Percentiles rank a stretch among this genome's conserved stretches.
Evolutionary conservation across 2,888 invertebrate genomes (phyloP).

Genomic region (Cerceris rybyensis): DNA sequence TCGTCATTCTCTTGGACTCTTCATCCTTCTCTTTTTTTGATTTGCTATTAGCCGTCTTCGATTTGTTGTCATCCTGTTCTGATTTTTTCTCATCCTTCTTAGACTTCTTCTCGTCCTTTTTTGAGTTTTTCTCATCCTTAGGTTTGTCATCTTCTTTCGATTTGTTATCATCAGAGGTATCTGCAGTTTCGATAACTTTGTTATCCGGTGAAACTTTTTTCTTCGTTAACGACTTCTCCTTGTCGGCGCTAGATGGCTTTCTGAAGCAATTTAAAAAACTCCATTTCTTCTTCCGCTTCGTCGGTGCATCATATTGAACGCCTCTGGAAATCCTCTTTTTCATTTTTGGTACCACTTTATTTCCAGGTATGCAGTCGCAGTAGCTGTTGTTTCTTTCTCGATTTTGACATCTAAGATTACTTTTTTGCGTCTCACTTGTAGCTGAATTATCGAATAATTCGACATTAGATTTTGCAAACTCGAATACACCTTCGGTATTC

Average conservation of each 20-base stretch:
- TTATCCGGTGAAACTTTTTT: constrained; percentile 9
- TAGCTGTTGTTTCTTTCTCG: not conserved
- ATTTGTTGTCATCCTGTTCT: not conserved
- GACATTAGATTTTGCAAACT: too few relatives aligned
- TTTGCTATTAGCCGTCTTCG: not conserved
- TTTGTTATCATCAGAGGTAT: not conserved
- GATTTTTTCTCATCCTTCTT: not conserved
- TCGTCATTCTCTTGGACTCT: too few relatives aligned
- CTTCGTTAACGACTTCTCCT: not conserved
- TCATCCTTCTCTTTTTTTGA: too few relatives aligned
- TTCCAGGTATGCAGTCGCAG: not conserved
- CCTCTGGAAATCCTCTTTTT: constrained; percentile 66
- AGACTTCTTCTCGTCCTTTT: not conserved
- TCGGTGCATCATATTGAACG: constrained; percentile 55
- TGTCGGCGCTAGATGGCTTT: constrained; percentile 5
- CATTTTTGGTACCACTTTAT: not conserved
- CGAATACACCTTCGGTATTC: too few relatives aligned
- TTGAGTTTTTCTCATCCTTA: not conserved
- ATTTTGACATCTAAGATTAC: constrained; percentile 1
- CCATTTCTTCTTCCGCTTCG: constrained; percentile 21
- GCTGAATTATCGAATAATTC: not conserved
- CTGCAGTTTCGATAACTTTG: not conserved
- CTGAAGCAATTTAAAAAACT: constrained; percentile 50
- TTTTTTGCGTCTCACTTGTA: not conserved
- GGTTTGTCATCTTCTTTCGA: not conserved